Conservation (phyloP, 2,797 vertebrate species). For the Halcyon leucocephala region DNA sequence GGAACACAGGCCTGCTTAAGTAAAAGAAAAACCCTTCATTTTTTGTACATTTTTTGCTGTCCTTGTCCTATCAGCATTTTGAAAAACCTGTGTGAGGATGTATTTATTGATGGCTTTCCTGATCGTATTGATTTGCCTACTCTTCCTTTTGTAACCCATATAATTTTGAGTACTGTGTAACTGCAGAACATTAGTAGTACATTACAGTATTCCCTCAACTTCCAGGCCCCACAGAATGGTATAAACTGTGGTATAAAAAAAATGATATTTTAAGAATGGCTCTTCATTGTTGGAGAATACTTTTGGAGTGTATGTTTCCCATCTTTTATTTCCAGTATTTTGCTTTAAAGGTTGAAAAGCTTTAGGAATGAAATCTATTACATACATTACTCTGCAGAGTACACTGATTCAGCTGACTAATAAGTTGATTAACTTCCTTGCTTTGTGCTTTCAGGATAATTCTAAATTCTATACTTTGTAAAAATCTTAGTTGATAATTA, state of each 20-base stretch:
- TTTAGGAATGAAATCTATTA: neutral
- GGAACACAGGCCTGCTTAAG: neutral
- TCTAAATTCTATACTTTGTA: neutral
- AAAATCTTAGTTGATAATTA: slow-evolving; percentile 33
- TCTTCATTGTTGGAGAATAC: neutral
- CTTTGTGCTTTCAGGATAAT: slow-evolving; percentile 10
- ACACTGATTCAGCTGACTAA: neutral
- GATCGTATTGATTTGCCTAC: neutral
- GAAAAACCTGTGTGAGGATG: neutral
- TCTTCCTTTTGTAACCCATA: neutral
- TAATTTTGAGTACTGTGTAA: neutral
- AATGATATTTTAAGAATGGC: neutral
- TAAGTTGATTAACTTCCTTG: neutral
- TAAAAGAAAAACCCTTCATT: neutral
- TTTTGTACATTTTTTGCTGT: neutral
- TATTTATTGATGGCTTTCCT: neutral
- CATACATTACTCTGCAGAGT: neutral
- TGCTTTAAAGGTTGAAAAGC: neutral
- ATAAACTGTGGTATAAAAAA: neutral
- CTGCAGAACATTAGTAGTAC: neutral
- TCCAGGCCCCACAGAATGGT: neutral
- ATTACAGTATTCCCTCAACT: neutral
- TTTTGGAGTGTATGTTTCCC: neutral
- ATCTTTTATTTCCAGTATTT: neutral
- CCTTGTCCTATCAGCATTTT: neutral